A percentile compares a stretch with the other conserved stretches of the same genome.
Evolutionary conservation across 2,888 invertebrate species (phyloP).

Genomic region (Eulithis prunata): DNA sequence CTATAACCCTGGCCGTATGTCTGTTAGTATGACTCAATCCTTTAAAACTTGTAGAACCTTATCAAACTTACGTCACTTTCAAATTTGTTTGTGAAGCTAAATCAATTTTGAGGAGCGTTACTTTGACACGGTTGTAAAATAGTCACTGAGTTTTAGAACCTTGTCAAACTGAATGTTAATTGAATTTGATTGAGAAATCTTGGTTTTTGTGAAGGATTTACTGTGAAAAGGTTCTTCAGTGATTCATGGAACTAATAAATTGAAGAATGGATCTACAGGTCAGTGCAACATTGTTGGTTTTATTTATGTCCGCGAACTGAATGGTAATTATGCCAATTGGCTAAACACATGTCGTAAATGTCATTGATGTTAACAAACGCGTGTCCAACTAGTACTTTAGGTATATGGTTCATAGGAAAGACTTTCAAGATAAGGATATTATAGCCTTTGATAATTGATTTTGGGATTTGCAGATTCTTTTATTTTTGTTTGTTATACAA

Average conservation of each 20-base stretch:
- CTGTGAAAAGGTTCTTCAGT: background rate
- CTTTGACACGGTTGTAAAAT: background rate
- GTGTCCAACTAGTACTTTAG: too few species aligned
- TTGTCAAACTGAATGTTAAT: background rate
- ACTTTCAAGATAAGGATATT: too few species aligned
- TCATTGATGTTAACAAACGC: too few species aligned
- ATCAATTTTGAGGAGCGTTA: background rate
- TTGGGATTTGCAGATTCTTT: too few species aligned
- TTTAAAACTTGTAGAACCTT: conserved; percentile 9
- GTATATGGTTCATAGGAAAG: too few species aligned
- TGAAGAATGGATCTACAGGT: background rate
- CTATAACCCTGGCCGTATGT: conserved; percentile 24
- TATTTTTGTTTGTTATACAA: too few species aligned
- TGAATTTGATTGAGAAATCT: background rate
- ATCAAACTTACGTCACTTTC: background rate
- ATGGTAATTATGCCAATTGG: too few species aligned
- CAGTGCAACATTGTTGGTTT: too few species aligned
- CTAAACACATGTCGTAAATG: too few species aligned
- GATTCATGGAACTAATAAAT: background rate
- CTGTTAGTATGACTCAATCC: conserved; percentile 28
- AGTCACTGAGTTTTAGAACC: background rate
- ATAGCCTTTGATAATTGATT: too few species aligned
- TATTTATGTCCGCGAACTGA: too few species aligned
- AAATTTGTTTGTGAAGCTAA: background rate
- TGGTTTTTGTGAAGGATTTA: background rate